These are phyloP conservation scores for Champsocephalus gunnari DNA, from an alignment of 2,797 vertebrate species.

Conservation along the genomic window DNA sequence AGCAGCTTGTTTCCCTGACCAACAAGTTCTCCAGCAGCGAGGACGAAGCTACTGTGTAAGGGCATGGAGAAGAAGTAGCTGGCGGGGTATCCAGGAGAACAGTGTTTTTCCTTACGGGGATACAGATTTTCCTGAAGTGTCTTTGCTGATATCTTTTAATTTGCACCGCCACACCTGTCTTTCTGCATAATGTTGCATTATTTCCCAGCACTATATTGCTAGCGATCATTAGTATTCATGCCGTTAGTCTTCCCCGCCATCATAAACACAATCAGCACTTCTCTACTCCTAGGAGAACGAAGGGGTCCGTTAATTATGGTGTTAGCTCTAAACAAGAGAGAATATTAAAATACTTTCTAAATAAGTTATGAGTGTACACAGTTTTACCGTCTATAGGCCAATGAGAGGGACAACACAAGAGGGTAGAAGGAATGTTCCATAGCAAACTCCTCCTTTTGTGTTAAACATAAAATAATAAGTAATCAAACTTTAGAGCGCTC, in stretches of 20 bases:
- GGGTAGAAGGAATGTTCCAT: neutral
- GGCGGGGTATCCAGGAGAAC: conserved; percentile 29
- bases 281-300: conserved; percentile 1
- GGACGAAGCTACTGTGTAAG: conserved; percentile 14
- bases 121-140: conserved; percentile 29
- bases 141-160: conserved; percentile 45
- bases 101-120: conserved; percentile 27
- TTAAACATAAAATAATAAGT: conserved; percentile 1
- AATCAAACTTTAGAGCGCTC: neutral
- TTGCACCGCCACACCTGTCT: conserved; percentile 34
- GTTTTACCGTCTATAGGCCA: neutral
- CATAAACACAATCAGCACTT: conserved; percentile 40
- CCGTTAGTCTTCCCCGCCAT: conserved; percentile 16
- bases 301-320: conserved; percentile 24
- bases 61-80: conserved; percentile 14
- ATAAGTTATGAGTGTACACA: neutral
- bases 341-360: conserved; percentile 15
- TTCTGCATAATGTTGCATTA: conserved; percentile 43
- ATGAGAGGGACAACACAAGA: neutral
- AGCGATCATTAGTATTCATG: conserved; percentile 43
- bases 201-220: conserved; percentile 27
- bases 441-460: neutral
- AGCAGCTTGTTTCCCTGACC: conserved; percentile 28
- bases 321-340: conserved; percentile 15
- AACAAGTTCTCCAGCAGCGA: conserved; percentile 19